These are phyloP conservation scores for Fabriciana adippe DNA, from an alignment of 2,888 invertebrate genomes.

Conservation along the genomic window DNA sequence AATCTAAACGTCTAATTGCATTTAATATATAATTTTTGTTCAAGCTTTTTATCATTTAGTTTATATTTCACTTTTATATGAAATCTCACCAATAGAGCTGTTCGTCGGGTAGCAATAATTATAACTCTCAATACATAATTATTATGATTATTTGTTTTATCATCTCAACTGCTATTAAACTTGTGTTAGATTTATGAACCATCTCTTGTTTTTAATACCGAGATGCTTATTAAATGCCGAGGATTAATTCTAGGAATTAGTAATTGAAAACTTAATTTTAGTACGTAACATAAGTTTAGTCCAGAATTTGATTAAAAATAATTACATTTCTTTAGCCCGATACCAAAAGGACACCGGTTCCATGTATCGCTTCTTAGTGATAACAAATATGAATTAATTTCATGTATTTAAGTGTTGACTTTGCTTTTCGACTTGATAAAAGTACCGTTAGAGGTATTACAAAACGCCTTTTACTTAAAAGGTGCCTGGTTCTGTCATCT, in stretches of 20 bases:
- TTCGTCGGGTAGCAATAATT: neutral
- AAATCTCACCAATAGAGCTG: constrained; percentile 8
- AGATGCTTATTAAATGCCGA: constrained; percentile 37
- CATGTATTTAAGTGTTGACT: constrained; percentile 31
- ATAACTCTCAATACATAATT: no score
- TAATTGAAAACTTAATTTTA: constrained; percentile 36
- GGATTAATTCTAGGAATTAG: constrained; percentile 41
- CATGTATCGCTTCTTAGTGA: constrained; percentile 59
- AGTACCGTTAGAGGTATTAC: constrained; percentile 1
- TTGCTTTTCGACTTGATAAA: constrained; percentile 3
- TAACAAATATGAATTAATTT: constrained; percentile 48
- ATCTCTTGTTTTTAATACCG: constrained; percentile 20
- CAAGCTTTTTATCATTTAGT: neutral
- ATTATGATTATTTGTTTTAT: neutral
- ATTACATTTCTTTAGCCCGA: constrained; percentile 44
- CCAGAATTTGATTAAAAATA: constrained; percentile 42
- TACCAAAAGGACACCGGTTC: constrained; percentile 56
- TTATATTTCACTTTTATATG: neutral
- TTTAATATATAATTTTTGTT: no score
- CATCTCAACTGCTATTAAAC: neutral
- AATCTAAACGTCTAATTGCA: neutral
- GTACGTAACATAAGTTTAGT: constrained; percentile 43
- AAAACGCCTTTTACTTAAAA: neutral
- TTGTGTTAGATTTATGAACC: constrained; percentile 18
- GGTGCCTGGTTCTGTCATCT: neutral